phyloP scores from a whole-genome alignment of 1,140 invertebrate species.

The Andrena cerasifolii region DNA sequence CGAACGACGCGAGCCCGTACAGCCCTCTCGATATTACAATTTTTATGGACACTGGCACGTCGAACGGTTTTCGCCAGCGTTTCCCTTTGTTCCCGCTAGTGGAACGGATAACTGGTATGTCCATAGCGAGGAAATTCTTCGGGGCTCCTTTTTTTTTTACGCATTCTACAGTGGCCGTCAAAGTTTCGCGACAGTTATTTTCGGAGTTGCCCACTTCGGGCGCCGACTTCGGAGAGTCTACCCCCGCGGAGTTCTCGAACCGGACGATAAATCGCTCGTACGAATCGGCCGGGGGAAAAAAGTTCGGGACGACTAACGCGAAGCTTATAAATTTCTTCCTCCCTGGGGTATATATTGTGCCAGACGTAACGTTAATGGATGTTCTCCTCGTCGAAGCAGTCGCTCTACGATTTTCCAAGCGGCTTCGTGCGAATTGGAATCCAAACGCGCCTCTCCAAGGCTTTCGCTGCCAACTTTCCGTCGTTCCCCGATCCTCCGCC shows the following conservation, averaged over 20 bases:
- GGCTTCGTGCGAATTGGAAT: constrained; percentile 13
- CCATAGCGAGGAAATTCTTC: not conserved
- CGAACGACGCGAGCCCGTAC: not conserved
- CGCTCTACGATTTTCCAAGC: constrained; percentile 38
- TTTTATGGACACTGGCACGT: constrained; percentile 6
- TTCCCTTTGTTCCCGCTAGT: not conserved
- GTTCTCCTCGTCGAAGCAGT: constrained; percentile 23
- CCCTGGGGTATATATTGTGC: constrained; percentile 16
- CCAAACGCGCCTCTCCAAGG: not conserved
- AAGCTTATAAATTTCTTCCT: constrained; percentile 51
- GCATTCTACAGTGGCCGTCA: too few species aligned
- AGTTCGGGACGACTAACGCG: constrained; percentile 39
- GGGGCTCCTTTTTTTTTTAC: not conserved
- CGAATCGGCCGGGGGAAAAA: constrained; percentile 11
- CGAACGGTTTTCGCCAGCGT: not conserved
- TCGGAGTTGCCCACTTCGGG: not conserved
- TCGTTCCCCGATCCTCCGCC: not conserved
- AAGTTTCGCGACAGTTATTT: not conserved
- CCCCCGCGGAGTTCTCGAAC: not conserved
- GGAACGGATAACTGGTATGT: constrained; percentile 5
- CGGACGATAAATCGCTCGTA: constrained; percentile 32
- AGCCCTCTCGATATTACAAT: constrained; percentile 37
- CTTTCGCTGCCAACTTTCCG: not conserved
- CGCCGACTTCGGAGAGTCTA: too few species aligned
- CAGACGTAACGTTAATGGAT: constrained; percentile 35